Conservation (phyloP, 2,113 vertebrate species). For the Heptranchias perlo region DNA sequence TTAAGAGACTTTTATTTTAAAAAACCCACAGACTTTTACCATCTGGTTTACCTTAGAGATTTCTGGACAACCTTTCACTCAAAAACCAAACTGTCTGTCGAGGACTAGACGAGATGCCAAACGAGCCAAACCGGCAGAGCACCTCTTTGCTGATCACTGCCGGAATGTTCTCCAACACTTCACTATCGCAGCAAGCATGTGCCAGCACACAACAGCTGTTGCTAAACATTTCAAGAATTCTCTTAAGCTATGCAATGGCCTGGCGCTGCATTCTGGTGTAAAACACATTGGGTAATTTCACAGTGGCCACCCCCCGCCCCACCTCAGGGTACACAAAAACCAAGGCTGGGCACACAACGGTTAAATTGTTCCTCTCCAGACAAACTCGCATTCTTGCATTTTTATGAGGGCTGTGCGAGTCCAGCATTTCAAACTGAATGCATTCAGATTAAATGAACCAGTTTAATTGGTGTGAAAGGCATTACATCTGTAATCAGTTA, state of each 20-base stretch:
- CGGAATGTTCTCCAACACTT: not conserved
- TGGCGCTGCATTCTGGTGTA: not conserved
- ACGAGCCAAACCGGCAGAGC: not conserved
- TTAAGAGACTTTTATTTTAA: not conserved
- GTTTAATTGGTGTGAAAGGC: not conserved
- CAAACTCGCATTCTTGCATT: not conserved
- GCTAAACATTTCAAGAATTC: conserved; percentile 26
- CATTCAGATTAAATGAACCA: not conserved
- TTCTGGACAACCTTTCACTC: not conserved
- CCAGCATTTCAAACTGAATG: conserved; percentile 24
- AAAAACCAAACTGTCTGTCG: not conserved
- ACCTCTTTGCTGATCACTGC: not conserved
- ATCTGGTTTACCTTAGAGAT: not conserved
- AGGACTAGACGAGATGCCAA: not conserved
- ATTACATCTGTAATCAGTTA: conserved; percentile 11
- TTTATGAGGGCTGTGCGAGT: not conserved
- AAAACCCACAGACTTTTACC: not conserved
- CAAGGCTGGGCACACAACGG: not conserved
- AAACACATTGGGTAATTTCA: not conserved
- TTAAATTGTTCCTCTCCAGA: conserved; percentile 23
- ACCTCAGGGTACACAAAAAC: not conserved
- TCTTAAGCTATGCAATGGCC: not conserved
- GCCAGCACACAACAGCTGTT: conserved; percentile 4
- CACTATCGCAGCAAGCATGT: not conserved
- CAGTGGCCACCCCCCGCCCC: no score